phyloP scores from a whole-genome alignment of 2,113 vertebrate genomes.

The Tinamus guttatus region DNA sequence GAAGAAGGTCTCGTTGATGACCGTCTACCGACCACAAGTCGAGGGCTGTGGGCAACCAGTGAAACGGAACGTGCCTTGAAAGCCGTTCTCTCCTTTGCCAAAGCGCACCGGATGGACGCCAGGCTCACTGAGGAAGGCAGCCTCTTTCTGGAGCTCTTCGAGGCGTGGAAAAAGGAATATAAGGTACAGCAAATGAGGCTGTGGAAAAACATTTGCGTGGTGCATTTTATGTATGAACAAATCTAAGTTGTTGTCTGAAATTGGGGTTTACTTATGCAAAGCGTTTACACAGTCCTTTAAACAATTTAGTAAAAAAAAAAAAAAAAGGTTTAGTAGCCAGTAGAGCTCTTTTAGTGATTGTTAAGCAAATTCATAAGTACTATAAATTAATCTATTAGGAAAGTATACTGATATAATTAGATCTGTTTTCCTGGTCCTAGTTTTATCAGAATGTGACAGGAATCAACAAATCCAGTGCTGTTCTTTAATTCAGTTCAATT shows the following conservation, averaged over 20 bases:
- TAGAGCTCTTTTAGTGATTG: neutral
- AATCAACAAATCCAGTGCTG: neutral
- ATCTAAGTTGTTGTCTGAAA: neutral
- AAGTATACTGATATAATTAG: neutral
- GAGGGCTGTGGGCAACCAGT: constrained; percentile 94
- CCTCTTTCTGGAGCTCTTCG: constrained; percentile 93
- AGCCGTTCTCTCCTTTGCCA: constrained; percentile 90
- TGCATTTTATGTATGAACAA: neutral
- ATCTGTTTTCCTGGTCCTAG: neutral
- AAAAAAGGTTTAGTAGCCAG: too few relatives aligned
- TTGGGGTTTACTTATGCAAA: neutral
- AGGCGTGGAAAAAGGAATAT: constrained; percentile 98
- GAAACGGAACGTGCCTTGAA: constrained; percentile 94
- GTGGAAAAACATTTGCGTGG: neutral
- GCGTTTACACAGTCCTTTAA: neutral
- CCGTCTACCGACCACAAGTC: constrained; percentile 91
- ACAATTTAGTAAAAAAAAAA: too few relatives aligned
- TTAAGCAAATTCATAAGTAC: neutral
- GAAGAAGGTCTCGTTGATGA: constrained; percentile 96
- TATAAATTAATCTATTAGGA: neutral
- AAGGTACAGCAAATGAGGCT: constrained; percentile 81
- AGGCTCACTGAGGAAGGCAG: constrained; percentile 91
- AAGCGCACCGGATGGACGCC: constrained; percentile 86
- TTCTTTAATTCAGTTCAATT: neutral
- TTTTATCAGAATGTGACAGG: neutral